These are phyloP conservation scores for Spinibarbus caldwelli DNA, from an alignment of 2,797 vertebrate genomes.

Conservation along the genomic window DNA sequence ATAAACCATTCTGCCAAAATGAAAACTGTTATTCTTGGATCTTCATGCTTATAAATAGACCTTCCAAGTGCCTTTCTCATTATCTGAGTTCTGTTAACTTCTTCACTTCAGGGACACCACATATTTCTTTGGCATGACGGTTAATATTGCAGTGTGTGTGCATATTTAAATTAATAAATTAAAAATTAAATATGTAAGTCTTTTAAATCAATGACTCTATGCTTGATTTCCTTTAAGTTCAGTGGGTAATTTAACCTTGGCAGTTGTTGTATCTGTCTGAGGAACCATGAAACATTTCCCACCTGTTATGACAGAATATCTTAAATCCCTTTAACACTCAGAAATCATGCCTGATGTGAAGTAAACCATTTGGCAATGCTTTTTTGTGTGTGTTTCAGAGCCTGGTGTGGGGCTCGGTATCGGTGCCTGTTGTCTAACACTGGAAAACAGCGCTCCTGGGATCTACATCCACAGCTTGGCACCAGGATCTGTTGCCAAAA, in stretches of 20 bases:
- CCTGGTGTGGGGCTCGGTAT: constrained; percentile 91
- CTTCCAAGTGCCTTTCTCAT: background rate
- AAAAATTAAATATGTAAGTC: background rate
- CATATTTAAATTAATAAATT: background rate
- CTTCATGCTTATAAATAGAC: background rate
- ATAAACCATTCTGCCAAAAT: constrained; percentile 28
- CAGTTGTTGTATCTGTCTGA: background rate
- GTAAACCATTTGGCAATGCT: constrained; percentile 15
- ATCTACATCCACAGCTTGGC: constrained; percentile 96
- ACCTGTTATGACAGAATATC: background rate
- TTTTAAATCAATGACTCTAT: background rate
- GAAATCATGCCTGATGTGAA: constrained; percentile 8
- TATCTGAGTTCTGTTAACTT: background rate
- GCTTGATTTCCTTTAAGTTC: background rate
- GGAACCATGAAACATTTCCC: background rate
- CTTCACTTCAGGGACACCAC: background rate
- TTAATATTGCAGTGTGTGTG: background rate
- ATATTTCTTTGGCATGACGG: constrained; percentile 8
- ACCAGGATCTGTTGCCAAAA: constrained; percentile 94
- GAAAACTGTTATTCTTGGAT: constrained; percentile 39
- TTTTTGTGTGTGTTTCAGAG: constrained; percentile 75
- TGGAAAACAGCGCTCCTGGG: constrained; percentile 88
- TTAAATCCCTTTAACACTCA: background rate
- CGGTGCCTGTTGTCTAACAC: constrained; percentile 89
- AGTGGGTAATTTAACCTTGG: background rate